Base-by-base conservation (phyloP, 2,113 vertebrate species). In the Nannobrachium achirus region DNA sequence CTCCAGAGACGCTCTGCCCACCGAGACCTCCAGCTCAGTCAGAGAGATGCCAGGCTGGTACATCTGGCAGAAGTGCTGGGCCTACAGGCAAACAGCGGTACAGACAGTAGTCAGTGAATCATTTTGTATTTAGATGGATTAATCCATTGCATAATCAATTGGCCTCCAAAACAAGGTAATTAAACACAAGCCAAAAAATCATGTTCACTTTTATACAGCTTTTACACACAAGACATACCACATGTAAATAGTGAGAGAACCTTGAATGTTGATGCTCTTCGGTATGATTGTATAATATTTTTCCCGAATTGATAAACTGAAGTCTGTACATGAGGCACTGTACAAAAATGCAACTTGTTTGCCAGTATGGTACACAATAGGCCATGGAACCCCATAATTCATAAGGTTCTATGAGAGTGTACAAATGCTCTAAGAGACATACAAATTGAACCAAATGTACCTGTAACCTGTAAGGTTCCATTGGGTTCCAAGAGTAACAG, bases 1-100 rank as follows among this genome's bases (percentile, higher is more conserved):
- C 4, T 46, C 14, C 15, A 99, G 89, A 39, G 56, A 87, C 0
- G 89, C 92, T 81, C 98, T 91, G 74, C 98, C 98, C 0, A 99
- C 94, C 0, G 89, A 86, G 2, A 92, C 94, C 78, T 95, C 93
- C 74, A 94, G 76, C 46, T 99, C 97, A 2, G 79, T 82, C 75
- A 96, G 86, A 0, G 77, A 68, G 85, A 99, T 93, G 63, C 93
- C 92, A 0, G 98, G 97, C 88, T 98, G 98, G 74, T 98, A 95
- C 84, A 96, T 93, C 10, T 94, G 93, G 89, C 96, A 97, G 77
- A 95, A 98, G 78, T 95, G 95, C 71, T 94, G 95, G 0, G 90
- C 94, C 98, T 99, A 79, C 11, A 50, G 69, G 61, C 6, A n/a
- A 10, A 41, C 33, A 53, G n/a, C 2, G n/a, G 13, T 15, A 33